Evolutionary conservation across 1,140 invertebrate species (phyloP).

Genomic region (Aradophagus sp.): DNA sequence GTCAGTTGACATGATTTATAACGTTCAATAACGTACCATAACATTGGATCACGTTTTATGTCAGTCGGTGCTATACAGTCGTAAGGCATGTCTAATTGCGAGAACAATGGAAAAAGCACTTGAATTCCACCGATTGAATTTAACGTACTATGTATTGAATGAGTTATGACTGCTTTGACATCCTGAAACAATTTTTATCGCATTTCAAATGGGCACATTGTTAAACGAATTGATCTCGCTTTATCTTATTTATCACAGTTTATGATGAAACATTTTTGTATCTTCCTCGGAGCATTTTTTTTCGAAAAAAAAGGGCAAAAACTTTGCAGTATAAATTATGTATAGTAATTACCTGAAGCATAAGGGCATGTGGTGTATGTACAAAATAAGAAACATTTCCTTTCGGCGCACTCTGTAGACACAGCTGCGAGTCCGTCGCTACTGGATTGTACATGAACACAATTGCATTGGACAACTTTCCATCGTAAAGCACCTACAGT

Average conservation of each 20-base stretch:
- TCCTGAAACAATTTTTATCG: constrained; percentile 81
- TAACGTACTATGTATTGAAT: constrained; percentile 98
- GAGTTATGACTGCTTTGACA: constrained; percentile 98
- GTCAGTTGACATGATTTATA: background rate
- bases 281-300: too few species aligned
- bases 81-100: constrained; percentile 95
- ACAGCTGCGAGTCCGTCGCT: constrained; percentile 97
- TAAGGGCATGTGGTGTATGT: constrained; percentile 98
- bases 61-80: constrained; percentile 83
- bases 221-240: too few species aligned
- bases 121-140: constrained; percentile 99
- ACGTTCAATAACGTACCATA: constrained; percentile 82
- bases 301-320: too few species aligned
- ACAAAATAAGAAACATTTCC: constrained; percentile 98
- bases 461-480: constrained; percentile 95
- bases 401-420: constrained; percentile 97
- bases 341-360: constrained; percentile 88
- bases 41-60: constrained; percentile 87
- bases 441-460: constrained; percentile 99
- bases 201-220: too few species aligned
- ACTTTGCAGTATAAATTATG: too few species aligned
- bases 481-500: constrained; percentile 95
- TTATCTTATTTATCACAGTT: too few species aligned
- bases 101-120: constrained; percentile 98
- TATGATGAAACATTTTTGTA: too few species aligned